phyloP scores from a whole-genome alignment of 2,888 invertebrate genomes.

The Lithophane ornitopus region DNA sequence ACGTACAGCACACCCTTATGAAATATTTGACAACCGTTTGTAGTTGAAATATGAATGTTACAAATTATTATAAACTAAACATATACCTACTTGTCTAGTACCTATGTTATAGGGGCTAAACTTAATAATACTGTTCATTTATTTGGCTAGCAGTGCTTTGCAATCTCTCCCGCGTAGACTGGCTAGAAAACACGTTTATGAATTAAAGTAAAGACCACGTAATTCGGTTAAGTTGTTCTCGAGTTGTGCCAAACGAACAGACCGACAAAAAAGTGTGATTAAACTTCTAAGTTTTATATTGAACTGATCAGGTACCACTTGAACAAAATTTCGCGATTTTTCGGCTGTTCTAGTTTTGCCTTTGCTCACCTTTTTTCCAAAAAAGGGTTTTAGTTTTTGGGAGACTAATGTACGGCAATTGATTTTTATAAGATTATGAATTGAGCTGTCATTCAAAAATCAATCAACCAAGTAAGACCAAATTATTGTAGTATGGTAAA shows the following conservation, averaged over 20 bases:
- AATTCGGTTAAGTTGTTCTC: neutral
- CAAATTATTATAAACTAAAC: neutral
- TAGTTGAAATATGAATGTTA: constrained; percentile 44
- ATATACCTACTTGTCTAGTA: neutral
- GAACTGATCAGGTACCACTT: too few relatives aligned
- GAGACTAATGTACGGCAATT: too few relatives aligned
- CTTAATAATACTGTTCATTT: neutral
- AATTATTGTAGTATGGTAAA: neutral
- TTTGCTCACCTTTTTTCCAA: too few relatives aligned
- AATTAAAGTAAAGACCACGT: neutral
- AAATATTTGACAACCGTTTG: constrained; percentile 47
- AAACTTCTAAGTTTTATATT: neutral
- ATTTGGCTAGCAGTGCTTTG: neutral
- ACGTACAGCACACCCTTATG: constrained; percentile 4
- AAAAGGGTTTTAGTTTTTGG: too few relatives aligned
- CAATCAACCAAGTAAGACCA: neutral
- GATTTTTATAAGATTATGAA: too few relatives aligned
- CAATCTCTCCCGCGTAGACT: neutral
- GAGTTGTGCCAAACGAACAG: neutral
- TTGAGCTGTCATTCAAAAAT: neutral
- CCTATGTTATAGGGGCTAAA: neutral
- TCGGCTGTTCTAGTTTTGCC: too few relatives aligned
- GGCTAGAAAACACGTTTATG: neutral
- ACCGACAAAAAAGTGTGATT: neutral
- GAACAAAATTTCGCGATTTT: too few relatives aligned